phyloP scores from a whole-genome alignment of 1,140 invertebrate species.

The Dolichoris vasculosae region DNA sequence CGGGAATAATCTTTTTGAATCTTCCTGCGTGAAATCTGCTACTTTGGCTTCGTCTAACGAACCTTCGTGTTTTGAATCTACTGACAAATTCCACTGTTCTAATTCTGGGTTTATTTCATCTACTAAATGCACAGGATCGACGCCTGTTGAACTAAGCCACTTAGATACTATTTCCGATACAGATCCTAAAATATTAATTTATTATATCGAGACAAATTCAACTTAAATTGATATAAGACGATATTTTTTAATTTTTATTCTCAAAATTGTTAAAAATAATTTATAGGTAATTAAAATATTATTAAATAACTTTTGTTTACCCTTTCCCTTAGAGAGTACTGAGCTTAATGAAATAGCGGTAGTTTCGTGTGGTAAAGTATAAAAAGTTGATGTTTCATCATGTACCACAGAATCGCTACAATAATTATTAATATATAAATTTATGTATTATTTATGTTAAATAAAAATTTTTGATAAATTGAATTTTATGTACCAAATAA shows the following conservation, averaged over 20 bases:
- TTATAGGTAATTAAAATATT: constrained; percentile 17
- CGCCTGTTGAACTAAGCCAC: constrained; percentile 83
- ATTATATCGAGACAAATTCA: background rate
- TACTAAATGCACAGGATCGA: constrained; percentile 77
- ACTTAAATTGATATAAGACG: too few relatives aligned
- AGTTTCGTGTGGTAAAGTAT: constrained; percentile 76
- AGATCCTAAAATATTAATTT: constrained; percentile 73
- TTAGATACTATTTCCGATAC: constrained; percentile 88
- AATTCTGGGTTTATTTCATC: constrained; percentile 70
- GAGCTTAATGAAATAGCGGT: constrained; percentile 83
- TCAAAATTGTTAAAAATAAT: too few relatives aligned
- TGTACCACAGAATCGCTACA: constrained; percentile 65
- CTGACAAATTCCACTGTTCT: constrained; percentile 59
- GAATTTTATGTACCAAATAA: constrained; percentile 77
- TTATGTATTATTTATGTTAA: background rate
- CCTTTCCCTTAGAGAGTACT: constrained; percentile 87
- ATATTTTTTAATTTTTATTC: too few relatives aligned
- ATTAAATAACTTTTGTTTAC: constrained; percentile 61
- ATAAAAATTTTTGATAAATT: background rate
- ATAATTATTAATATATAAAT: constrained; percentile 48
- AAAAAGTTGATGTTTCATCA: constrained; percentile 64
- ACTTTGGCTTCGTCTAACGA: constrained; percentile 61
- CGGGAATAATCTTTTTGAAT: constrained; percentile 51
- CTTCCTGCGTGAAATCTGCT: constrained; percentile 57
- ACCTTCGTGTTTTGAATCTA: constrained; percentile 57